Evolutionary conservation across 2,888 invertebrate species (phyloP), one percentile per base, ranked within the genome.

Genomic region (Ornithoptera priamus): DNA sequence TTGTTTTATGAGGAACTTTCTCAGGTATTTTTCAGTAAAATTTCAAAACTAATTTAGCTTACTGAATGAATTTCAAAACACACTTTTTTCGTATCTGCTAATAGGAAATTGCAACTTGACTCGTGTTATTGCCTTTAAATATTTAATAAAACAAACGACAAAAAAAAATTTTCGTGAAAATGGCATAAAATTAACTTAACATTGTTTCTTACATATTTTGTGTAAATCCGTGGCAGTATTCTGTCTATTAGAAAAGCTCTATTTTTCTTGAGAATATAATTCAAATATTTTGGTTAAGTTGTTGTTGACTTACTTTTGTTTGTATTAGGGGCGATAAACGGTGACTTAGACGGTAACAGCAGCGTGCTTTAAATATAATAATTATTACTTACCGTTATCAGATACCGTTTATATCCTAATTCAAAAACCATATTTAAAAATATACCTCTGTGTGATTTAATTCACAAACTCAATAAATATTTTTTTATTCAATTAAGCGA

Each of bases 1-100:
- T 85, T 97, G 69, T 96, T 96, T 81, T 97, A 97, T 78, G 97
- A 97, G 86, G 95, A 97, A 76, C 94, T 97, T 85, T 93, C 94
- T 66, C 93, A 93, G 85, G 96, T 95, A 68, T 46, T 36, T 63
- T 42, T 53, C 2, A 3, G 3, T 4, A 4, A 30, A 0, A 30
- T 30, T 30, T 30, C 30, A 30, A 30, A 30, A 30, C 30, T 5
- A 30, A 30, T 30, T 30, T 30, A 30, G 30, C 30, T 30, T 2
- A 30, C 2, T 50, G 50, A 2, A 2, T 39, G 10, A 39, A 10
- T 39, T 39, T 8, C 1, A 39, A 36, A 39, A 10, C 10, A 39
- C 39, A 39, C 39, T 6, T 39, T 39, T 39, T 1, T 39, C 8
- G 7, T 39, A 10, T 39, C 39, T 39, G 10, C 10, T 39, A 39